These are phyloP conservation scores for Eufriesea mexicana DNA, from an alignment of 1,140 invertebrate species.

Conservation along the genomic window DNA sequence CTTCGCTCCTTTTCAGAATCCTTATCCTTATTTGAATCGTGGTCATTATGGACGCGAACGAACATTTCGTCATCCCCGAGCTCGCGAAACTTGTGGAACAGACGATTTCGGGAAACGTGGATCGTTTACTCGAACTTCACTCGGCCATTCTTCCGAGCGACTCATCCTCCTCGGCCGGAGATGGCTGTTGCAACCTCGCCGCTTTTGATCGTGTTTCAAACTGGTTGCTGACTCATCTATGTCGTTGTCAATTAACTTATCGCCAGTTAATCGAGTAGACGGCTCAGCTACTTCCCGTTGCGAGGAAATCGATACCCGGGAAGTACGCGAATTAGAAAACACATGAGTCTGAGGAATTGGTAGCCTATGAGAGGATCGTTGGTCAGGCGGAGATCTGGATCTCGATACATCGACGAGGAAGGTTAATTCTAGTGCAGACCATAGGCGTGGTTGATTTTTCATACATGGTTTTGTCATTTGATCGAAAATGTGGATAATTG, in stretches of 20 bases:
- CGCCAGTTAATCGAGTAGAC: neutral
- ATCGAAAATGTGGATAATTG: too few species aligned
- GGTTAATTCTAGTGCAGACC: too few species aligned
- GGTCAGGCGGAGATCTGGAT: too few species aligned
- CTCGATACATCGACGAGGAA: too few species aligned
- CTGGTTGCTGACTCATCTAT: neutral
- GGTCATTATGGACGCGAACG: neutral
- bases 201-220: neutral
- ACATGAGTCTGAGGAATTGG: neutral
- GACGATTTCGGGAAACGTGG: neutral
- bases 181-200: neutral
- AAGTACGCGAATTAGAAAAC: neutral
- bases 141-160: neutral
- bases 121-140: neutral
- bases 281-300: neutral
- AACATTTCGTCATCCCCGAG: neutral
- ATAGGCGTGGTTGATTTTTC: too few species aligned
- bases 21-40: neutral
- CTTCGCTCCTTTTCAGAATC: neutral
- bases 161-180: neutral
- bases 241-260: neutral
- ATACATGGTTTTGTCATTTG: too few species aligned
- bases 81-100: neutral
- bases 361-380: too few species aligned
- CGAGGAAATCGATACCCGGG: too few species aligned